These are phyloP conservation scores for Eremobia ochroleuca DNA, from an alignment of 2,888 invertebrate genomes.

Conservation along the genomic window DNA sequence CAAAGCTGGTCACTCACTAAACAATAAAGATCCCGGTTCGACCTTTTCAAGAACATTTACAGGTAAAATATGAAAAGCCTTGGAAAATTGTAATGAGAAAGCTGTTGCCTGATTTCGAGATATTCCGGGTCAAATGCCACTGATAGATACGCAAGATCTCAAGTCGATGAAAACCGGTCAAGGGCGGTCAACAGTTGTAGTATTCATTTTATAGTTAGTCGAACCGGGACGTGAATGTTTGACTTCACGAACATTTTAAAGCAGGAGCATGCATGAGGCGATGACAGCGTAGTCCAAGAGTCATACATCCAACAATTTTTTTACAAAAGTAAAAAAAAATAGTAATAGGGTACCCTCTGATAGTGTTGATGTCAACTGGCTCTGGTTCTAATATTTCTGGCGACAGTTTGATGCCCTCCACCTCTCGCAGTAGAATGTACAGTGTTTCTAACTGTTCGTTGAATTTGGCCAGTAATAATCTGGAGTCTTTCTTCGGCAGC, in stretches of 20 bases:
- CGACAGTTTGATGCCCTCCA: constrained; percentile 97
- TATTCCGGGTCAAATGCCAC: neutral
- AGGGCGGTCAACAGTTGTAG: neutral
- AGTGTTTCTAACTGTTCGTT: constrained; percentile 98
- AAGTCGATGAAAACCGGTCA: neutral
- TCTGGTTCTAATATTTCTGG: constrained; percentile 98
- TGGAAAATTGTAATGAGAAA: neutral
- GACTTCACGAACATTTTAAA: neutral
- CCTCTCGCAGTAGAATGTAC: constrained; percentile 97
- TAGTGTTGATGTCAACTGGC: constrained; percentile 96
- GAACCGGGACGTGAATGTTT: neutral
- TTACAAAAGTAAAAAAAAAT: neutral
- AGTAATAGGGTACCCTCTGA: constrained; percentile 91
- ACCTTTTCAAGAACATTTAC: neutral
- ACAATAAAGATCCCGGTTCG: too few species aligned
- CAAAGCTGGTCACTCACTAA: neutral
- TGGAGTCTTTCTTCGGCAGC: constrained; percentile 97
- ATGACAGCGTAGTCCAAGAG: neutral
- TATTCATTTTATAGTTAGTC: neutral
- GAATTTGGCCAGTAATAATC: constrained; percentile 97
- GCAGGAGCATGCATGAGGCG: neutral
- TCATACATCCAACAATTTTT: neutral
- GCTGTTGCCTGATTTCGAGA: neutral
- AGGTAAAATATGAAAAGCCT: neutral
- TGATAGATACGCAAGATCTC: neutral